Conservation (phyloP, 1,140 invertebrate genomes). For the Papilio glaucus region DNA sequence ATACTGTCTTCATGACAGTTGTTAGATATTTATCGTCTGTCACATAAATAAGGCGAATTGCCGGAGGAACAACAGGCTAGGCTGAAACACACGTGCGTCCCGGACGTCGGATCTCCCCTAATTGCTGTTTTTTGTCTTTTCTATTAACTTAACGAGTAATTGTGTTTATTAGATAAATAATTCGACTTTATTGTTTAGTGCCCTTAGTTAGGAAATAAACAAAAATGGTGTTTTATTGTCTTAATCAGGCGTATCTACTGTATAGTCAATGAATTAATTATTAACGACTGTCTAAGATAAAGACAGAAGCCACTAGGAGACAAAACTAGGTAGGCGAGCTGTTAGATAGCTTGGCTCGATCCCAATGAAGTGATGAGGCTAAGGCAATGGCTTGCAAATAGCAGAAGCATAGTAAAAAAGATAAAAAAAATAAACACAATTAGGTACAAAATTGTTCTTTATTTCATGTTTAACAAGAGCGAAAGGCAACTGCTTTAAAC, state of each 20-base stretch:
- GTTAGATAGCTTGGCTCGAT: too few species aligned
- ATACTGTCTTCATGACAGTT: conserved; percentile 21
- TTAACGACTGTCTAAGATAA: too few species aligned
- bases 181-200: conserved; percentile 13
- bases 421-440: too few species aligned
- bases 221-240: neutral
- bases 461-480: too few species aligned
- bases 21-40: conserved; percentile 37
- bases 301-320: too few species aligned
- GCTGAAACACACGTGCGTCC: conserved; percentile 32
- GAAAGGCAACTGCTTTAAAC: too few species aligned
- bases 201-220: neutral
- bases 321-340: too few species aligned
- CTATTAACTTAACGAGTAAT: conserved; percentile 26
- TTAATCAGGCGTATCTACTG: neutral
- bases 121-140: conserved; percentile 28
- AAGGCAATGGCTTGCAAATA: too few species aligned
- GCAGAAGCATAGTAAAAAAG: too few species aligned
- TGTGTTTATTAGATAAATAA: conserved; percentile 34
- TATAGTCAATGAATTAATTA: too few species aligned
- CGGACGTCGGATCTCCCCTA: conserved; percentile 13
- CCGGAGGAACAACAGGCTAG: conserved; percentile 22
- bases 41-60: conserved; percentile 39
- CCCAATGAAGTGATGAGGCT: too few species aligned
- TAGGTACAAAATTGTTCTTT: too few species aligned